These are phyloP conservation scores for Eira barbara DNA, from an alignment of 2,113 vertebrate genomes.

Conservation along the genomic window DNA sequence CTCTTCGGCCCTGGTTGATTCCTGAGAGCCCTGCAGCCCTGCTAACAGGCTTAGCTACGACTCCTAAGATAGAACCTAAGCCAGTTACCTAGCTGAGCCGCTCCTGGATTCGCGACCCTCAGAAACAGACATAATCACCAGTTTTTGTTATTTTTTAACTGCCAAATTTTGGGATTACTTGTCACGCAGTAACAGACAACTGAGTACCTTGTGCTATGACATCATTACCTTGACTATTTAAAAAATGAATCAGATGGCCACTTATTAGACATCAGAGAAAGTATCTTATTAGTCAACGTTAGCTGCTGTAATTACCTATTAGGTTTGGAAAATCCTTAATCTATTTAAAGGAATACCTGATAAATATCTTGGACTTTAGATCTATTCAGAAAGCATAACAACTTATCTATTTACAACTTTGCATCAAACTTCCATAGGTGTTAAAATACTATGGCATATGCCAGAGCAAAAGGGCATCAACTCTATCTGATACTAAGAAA, in stretches of 20 bases:
- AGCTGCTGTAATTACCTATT: neutral
- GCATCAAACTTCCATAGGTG: neutral
- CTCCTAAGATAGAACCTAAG: neutral
- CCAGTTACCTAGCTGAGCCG: neutral
- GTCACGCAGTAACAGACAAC: neutral
- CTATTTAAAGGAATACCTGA: neutral
- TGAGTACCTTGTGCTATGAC: neutral
- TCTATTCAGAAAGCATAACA: constrained; percentile 32
- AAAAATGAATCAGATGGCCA: neutral
- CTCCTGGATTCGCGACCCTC: neutral
- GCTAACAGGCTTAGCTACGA: neutral
- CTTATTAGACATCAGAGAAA: neutral
- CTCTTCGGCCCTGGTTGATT: neutral
- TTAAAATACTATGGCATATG: neutral
- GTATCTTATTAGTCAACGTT: neutral
- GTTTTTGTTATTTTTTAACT: neutral
- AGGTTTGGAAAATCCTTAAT: neutral
- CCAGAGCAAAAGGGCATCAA: neutral
- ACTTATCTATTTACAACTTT: neutral
- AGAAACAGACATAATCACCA: neutral
- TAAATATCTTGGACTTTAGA: neutral
- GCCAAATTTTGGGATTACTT: neutral
- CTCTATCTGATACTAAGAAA: neutral
- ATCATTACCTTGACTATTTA: neutral
- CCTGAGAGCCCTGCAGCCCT: neutral